These are phyloP conservation scores for Alectoris magna DNA, from an alignment of 2,797 vertebrate species.

Conservation along the genomic window DNA sequence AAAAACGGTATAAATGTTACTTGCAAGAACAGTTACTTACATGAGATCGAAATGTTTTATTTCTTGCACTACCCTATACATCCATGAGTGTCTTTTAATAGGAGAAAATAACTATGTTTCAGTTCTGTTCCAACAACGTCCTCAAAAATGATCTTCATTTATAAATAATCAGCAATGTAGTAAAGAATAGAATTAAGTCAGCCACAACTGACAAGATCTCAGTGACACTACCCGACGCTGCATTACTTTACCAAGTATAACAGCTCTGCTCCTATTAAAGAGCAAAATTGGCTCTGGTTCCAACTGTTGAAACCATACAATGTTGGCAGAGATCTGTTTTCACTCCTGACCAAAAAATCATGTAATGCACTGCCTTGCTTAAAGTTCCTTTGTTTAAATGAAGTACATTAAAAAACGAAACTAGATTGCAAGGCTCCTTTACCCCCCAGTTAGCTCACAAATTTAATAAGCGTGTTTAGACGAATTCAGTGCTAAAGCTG, in stretches of 20 bases:
- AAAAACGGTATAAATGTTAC: not conserved
- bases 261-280: not conserved
- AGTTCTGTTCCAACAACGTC: not conserved
- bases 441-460: not conserved
- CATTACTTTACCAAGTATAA: not conserved
- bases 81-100: not conserved
- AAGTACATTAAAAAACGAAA: not conserved
- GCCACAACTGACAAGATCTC: not conserved
- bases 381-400: not conserved
- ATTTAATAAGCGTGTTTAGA: not conserved
- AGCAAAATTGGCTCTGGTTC: not conserved
- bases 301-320: not conserved
- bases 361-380: not conserved
- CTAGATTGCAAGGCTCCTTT: not conserved
- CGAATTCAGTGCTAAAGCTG: not conserved
- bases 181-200: not conserved
- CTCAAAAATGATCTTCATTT: not conserved
- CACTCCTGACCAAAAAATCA: not conserved
- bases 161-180: not conserved
- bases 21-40: not conserved
- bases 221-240: not conserved
- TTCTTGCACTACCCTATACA: not conserved
- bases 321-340: rapidly evolving
- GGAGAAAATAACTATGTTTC: not conserved
- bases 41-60: not conserved